These are phyloP conservation scores for Amniataba percoides DNA, from an alignment of 2,797 vertebrate species.

Conservation along the genomic window DNA sequence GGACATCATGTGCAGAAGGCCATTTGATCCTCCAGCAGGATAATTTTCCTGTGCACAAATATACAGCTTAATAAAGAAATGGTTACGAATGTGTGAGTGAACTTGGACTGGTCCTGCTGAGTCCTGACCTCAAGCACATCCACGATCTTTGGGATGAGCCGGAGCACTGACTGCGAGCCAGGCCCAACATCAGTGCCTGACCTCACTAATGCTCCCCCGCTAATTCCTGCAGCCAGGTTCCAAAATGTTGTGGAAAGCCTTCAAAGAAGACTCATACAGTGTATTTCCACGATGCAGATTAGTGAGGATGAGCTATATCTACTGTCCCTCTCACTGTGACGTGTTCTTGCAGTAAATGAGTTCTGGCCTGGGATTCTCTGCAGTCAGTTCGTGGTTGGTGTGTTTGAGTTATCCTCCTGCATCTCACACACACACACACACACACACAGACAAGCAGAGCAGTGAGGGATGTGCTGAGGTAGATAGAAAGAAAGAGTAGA, in stretches of 20 bases:
- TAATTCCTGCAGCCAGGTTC: neutral
- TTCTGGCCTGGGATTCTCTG: conserved; percentile 61
- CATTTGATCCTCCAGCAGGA: neutral
- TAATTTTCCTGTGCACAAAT: neutral
- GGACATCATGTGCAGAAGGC: neutral
- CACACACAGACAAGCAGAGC: conserved; percentile 27
- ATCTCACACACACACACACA: conserved; percentile 32
- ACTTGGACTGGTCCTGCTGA: neutral
- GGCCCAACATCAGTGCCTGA: neutral
- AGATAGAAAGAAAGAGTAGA: neutral
- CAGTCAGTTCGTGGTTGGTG: conserved; percentile 56
- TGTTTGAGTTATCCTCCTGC: conserved; percentile 58
- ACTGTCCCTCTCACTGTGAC: conserved; percentile 38
- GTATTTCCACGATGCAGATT: conserved; percentile 24
- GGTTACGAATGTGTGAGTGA: neutral
- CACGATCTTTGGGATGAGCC: neutral
- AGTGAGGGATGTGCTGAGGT: conserved; percentile 28
- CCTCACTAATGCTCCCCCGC: neutral
- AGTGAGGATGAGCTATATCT: conserved; percentile 34
- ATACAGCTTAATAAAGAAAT: neutral
- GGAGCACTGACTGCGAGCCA: neutral
- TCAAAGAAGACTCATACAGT: neutral
- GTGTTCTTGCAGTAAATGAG: conserved; percentile 47
- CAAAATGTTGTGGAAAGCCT: neutral
- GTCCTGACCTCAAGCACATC: neutral